Base-by-base conservation (phyloP, 1,140 invertebrate genomes). In the Hyles vespertilio region DNA sequence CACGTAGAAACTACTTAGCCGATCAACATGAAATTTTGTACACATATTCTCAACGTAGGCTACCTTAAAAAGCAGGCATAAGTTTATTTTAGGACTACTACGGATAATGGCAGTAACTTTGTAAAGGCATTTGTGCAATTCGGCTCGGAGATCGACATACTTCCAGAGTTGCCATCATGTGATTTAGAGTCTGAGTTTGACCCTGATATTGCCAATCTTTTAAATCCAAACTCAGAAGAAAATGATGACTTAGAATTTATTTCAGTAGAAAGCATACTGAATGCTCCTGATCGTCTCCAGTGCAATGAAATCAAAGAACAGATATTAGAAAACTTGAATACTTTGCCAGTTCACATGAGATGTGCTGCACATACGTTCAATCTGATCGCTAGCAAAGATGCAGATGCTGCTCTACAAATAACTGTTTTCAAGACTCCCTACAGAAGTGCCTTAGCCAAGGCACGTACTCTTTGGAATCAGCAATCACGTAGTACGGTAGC, bases 391-490 rank as follows among this genome's bases (percentile, higher is more conserved):
- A 57, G 56, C 56, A 57, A 57, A 57, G 56, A 57, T 57, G 56
- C 56, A 50, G 56, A 57, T 57, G 56, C 56, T 57, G 56, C 56
- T 57, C 56, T 57, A 57, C 46, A 57, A 57, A 57, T 50, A 57
- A 40, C 56, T 50, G 48, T 57, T 57, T 57, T 50, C 56, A 57
- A 57, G 48, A 57, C 56, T 57, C 56, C 56, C 46, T 50, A 57
- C 56, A 57, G 46, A 57, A 50, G 46, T 57, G 47, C 52, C 56
- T 50, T 57, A 56, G 47, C 56, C 56, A 63, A 63, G 52, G 56
- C 51, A 55, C 56, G 61, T 46, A 55, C 56, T 63, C 56, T 63
- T 40, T 63, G 61, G 61, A 55, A 63, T 56, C 52, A 51, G 48
- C 53, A 63, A 58, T 58, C 61, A 51, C 51, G 56, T 56, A 63